phyloP scores from a whole-genome alignment of 2,113 vertebrate species.

The Eleginops maclovinus region DNA sequence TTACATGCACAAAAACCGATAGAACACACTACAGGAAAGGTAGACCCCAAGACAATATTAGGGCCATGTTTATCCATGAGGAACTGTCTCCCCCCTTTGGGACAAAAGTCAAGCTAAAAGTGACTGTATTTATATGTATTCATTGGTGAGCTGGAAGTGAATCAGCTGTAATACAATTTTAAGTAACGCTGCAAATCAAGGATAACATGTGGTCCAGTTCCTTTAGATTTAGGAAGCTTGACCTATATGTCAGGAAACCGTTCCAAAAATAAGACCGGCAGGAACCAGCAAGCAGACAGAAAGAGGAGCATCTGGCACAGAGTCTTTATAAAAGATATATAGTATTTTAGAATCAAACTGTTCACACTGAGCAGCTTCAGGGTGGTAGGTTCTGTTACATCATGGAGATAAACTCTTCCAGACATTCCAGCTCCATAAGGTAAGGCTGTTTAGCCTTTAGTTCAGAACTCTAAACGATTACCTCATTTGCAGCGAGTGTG shows the following conservation, averaged over 20 bases:
- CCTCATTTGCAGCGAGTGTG: slow-evolving; percentile 47
- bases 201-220: not conserved
- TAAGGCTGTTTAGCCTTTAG: slow-evolving; percentile 71
- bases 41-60: too few species aligned
- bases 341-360: not conserved
- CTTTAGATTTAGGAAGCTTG: not conserved
- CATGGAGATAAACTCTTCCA: slow-evolving; percentile 65
- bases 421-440: slow-evolving; percentile 78
- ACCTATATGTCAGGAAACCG: slow-evolving; percentile 4
- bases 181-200: not conserved
- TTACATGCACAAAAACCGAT: too few species aligned
- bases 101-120: too few species aligned
- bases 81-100: too few species aligned
- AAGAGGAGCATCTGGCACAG: not conserved
- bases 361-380: slow-evolving; percentile 27
- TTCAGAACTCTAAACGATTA: slow-evolving; percentile 47
- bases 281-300: slow-evolving; percentile 14
- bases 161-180: not conserved
- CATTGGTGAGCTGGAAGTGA: not conserved
- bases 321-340: not conserved
- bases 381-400: slow-evolving; percentile 43
- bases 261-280: slow-evolving; percentile 20
- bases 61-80: too few species aligned
- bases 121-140: too few species aligned
- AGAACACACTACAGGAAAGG: too few species aligned